phyloP scores from a whole-genome alignment of 64 coral and sea anemone genomes.

The Porites lutea region DNA sequence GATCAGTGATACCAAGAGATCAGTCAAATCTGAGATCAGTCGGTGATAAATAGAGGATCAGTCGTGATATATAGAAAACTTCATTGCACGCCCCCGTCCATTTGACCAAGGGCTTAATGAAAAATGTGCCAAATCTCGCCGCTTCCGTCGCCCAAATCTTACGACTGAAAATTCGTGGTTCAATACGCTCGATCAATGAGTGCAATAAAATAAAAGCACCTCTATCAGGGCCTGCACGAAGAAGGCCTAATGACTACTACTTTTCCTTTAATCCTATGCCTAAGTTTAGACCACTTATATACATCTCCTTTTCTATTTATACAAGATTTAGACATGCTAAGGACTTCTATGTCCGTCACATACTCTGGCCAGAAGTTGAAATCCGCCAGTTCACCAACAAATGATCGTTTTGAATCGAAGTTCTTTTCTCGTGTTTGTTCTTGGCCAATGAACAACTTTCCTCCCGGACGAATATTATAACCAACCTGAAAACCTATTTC shows the following conservation, averaged over 20 bases:
- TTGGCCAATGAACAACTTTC: conserved; percentile 13
- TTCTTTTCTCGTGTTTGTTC: background rate
- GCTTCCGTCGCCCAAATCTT: too few relatives aligned
- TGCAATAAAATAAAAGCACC: too few relatives aligned
- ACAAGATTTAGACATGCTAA: background rate
- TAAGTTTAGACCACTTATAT: background rate
- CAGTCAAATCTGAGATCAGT: too few relatives aligned
- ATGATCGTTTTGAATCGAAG: background rate
- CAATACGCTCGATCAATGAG: too few relatives aligned
- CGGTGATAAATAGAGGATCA: too few relatives aligned
- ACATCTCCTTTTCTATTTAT: background rate
- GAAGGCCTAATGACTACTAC: conserved; percentile 4
- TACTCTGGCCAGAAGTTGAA: background rate
- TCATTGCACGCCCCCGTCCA: too few relatives aligned
- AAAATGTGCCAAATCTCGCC: too few relatives aligned
- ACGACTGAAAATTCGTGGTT: too few relatives aligned
- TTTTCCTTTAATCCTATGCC: background rate
- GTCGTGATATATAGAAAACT: too few relatives aligned
- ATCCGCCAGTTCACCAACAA: conserved; percentile 3
- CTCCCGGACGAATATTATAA: background rate
- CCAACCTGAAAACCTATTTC: background rate
- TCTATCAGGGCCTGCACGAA: background rate
- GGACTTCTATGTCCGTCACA: background rate
- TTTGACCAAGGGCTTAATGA: too few relatives aligned
- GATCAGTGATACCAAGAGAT: too few relatives aligned